These are phyloP conservation scores for Heteromormyrus szaboi DNA, from an alignment of 2,797 vertebrate genomes.

Conservation along the genomic window DNA sequence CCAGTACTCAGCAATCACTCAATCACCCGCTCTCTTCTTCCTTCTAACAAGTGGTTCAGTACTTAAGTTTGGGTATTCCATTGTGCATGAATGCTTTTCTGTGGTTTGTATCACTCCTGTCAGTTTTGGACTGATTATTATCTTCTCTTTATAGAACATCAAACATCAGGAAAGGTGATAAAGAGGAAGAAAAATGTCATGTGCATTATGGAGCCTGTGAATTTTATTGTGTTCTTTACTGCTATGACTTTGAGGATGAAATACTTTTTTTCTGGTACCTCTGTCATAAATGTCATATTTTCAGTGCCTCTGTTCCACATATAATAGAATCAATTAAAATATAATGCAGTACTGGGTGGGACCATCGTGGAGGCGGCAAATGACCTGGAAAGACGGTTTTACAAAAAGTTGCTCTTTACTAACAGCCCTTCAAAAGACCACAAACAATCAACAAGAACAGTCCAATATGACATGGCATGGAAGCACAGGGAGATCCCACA, in stretches of 20 bases:
- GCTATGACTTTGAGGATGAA: not conserved
- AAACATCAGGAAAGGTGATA: not conserved
- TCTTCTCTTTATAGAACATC: not conserved
- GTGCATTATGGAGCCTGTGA: not conserved
- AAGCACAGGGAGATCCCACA: not conserved
- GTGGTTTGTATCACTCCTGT: not conserved
- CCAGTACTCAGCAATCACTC: not conserved
- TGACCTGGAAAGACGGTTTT: not conserved
- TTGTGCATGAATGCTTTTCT: not conserved
- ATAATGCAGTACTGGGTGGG: not conserved
- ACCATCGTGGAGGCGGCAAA: not conserved
- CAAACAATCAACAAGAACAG: not conserved
- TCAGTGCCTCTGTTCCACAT: not conserved
- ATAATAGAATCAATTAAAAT: not conserved
- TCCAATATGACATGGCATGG: not conserved
- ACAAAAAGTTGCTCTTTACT: not conserved
- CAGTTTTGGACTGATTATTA: not conserved
- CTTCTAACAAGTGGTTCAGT: not conserved
- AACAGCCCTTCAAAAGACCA: not conserved
- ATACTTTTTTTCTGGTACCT: not conserved
- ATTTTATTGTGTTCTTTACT: conserved; percentile 5
- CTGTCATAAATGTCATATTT: conserved; percentile 1
- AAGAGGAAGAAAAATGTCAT: not conserved
- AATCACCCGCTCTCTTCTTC: not conserved
- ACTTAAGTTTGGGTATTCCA: not conserved